phyloP scores from a whole-genome alignment of 2,888 invertebrate genomes.

The Deroplatys truncata region DNA sequence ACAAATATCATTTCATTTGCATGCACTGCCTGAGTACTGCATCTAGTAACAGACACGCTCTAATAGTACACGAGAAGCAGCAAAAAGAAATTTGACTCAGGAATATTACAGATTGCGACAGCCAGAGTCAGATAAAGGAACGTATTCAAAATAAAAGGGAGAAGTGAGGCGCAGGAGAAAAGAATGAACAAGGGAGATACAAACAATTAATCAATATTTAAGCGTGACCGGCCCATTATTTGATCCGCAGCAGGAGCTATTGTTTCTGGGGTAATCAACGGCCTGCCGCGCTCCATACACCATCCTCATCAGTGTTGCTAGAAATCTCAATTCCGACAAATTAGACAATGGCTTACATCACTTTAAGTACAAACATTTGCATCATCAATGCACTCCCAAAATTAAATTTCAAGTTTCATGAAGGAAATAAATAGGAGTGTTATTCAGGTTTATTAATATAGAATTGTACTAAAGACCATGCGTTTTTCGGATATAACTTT shows the following conservation, averaged over 20 bases:
- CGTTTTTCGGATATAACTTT: too few species aligned
- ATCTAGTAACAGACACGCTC: too few species aligned
- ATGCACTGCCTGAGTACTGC: too few species aligned
- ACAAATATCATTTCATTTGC: too few species aligned
- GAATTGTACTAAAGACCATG: too few species aligned
- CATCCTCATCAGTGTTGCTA: background rate
- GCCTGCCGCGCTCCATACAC: background rate
- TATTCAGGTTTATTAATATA: too few species aligned
- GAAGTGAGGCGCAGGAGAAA: background rate
- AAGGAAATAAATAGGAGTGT: too few species aligned
- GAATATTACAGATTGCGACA: background rate
- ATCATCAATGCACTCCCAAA: too few species aligned
- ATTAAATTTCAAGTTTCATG: too few species aligned
- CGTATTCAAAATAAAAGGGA: background rate
- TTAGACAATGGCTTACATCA: background rate
- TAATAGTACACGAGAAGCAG: too few species aligned
- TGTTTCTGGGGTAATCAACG: background rate
- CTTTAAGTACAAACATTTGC: background rate
- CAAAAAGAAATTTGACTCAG: background rate
- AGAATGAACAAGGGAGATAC: background rate
- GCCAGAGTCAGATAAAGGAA: background rate
- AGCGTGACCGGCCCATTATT: background rate
- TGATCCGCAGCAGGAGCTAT: background rate
- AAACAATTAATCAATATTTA: constrained; percentile 1
- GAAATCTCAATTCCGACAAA: background rate